Evolutionary conservation across 2,797 vertebrate genomes (phyloP), one percentile per base, ranked within the genome.

Genomic region (Bradypus variegatus): DNA sequence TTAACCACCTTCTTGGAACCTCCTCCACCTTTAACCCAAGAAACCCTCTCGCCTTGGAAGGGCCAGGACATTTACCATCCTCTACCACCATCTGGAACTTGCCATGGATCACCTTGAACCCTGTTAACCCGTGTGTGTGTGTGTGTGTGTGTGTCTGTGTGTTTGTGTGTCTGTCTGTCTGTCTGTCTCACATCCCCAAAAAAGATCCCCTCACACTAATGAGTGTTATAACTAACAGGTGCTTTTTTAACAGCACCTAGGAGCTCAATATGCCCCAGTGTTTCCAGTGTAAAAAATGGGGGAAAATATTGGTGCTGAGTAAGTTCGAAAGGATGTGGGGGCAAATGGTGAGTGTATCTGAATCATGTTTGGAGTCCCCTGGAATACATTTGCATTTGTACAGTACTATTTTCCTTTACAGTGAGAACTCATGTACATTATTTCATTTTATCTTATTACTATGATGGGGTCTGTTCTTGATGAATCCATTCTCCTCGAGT

Each of bases 361-460:
- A 84, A 36, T 60, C 15, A 36, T 27, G 48, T 23, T 45, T 38
- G n/a, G 53, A 50, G 60, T 31, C 33, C 48, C n/a, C 19, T 53
- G 45, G 88, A 88, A 72, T n/a, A 45, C 58, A 83, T 70, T 25
- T 77, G 36, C 67, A 72, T 75, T 65, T 86, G 88, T 15, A 25
- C 65, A 53, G 55, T 25, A 65, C 23, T 19, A 60, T 33, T 36
- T 62, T 82, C 73, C n/a, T 53, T 70, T 70, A 60, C 86, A 55
- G 1, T 86, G 75, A 91, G 91, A 83, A 90, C 2, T n/a, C 64
- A 70, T 4, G 0, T 8, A 84, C 69, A 12, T 88, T 67, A 89
- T 62, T 91, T 91, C 94, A 72, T 86, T 81, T 86, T 88, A 70
- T 88, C 92, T 89, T 80, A 92, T 90, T 72, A 93, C 84, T 8